phyloP scores from a whole-genome alignment of 2,113 vertebrate genomes.

The Macaca mulatta region DNA sequence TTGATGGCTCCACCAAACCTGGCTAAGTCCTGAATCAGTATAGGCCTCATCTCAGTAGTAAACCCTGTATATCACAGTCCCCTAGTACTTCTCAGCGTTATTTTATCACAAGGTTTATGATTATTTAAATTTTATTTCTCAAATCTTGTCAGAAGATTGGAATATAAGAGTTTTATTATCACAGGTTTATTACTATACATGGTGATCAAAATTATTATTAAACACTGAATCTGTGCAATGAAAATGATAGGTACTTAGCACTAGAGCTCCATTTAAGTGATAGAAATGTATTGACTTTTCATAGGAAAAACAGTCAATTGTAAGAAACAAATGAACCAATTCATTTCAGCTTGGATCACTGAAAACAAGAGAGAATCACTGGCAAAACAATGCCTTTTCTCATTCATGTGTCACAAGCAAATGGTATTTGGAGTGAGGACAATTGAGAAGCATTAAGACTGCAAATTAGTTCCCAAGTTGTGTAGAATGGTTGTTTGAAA shows the following conservation, averaged over 20 bases:
- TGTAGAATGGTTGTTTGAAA: constrained; percentile 43
- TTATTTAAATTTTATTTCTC: constrained; percentile 39
- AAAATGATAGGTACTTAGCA: constrained; percentile 40
- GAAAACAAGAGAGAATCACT: constrained; percentile 64
- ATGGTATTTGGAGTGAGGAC: constrained; percentile 55
- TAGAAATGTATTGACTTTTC: constrained; percentile 60
- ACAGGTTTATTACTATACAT: not conserved
- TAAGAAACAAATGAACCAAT: constrained; percentile 61
- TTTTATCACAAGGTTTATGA: constrained; percentile 58
- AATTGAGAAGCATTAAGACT: constrained; percentile 57
- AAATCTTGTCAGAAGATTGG: constrained; percentile 31
- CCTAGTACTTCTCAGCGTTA: not conserved
- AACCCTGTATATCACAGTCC: not conserved
- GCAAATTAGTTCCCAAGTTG: constrained; percentile 47
- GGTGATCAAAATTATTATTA: constrained; percentile 28
- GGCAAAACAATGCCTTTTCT: constrained; percentile 65
- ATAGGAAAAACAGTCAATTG: constrained; percentile 57
- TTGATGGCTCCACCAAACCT: not conserved
- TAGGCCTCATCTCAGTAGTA: not conserved
- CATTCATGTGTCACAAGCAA: constrained; percentile 61
- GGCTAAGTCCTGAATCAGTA: not conserved
- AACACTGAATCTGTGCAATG: constrained; percentile 7
- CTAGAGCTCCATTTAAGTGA: constrained; percentile 42
- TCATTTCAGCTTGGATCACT: constrained; percentile 42
- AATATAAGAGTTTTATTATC: constrained; percentile 52